A percentile compares a stretch with the other conserved stretches of the same genome.
phyloP scores from a whole-genome alignment of 1,140 invertebrate species.

The Drosophila bocki region DNA sequence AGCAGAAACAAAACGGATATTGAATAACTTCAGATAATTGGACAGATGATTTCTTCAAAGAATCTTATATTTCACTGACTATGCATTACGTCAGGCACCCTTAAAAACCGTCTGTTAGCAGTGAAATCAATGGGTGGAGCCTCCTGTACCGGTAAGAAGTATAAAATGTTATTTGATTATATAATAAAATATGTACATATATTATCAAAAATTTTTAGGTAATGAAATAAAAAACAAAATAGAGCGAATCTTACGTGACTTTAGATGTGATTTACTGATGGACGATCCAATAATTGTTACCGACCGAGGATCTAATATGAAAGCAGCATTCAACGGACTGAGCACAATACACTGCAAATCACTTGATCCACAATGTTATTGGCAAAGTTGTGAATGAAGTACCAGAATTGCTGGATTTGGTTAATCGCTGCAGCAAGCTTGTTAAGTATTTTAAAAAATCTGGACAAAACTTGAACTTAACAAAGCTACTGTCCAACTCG shows the following conservation, averaged over 20 bases:
- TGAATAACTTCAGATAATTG: not conserved
- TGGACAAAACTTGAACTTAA: conserved; percentile 15
- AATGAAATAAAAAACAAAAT: not conserved
- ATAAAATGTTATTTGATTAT: too few species aligned
- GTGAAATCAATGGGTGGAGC: conserved; percentile 3
- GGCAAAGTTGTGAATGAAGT: too few species aligned
- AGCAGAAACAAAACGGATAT: conserved; percentile 2
- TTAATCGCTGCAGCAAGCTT: conserved; percentile 25
- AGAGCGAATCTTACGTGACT: not conserved
- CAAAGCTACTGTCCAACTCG: conserved; percentile 18
- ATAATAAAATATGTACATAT: too few species aligned
- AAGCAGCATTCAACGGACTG: not conserved
- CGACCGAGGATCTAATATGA: not conserved
- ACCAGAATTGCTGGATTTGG: conserved; percentile 5
- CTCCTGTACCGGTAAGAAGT: too few species aligned
- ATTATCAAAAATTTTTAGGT: too few species aligned
- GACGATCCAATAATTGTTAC: not conserved
- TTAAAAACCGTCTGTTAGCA: conserved; percentile 12
- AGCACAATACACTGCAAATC: too few species aligned
- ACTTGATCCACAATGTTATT: too few species aligned
- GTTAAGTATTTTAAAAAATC: conserved; percentile 26
- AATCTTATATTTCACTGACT: conserved; percentile 10
- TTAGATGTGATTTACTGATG: not conserved
- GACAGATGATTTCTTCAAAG: conserved; percentile 9
- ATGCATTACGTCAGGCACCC: conserved; percentile 1